These are phyloP conservation scores for Catocala sponsa DNA, from an alignment of 2,888 invertebrate species.

Conservation along the genomic window DNA sequence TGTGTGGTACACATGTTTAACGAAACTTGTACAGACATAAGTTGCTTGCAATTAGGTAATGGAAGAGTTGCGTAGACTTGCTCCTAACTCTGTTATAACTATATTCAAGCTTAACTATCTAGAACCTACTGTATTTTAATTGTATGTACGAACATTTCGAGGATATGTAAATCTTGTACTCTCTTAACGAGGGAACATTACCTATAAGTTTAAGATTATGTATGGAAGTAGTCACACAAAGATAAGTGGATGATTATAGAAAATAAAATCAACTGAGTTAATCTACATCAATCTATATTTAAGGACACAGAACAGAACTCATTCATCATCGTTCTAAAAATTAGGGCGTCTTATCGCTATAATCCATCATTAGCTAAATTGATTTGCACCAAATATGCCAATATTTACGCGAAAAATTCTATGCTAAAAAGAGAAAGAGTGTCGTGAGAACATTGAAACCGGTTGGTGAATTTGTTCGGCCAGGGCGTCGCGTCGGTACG, in stretches of 20 bases:
- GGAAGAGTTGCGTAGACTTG: conserved; percentile 49
- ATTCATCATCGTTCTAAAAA: conserved; percentile 35
- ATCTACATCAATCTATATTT: conserved; percentile 29
- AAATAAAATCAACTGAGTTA: background rate
- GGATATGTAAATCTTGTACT: conserved; percentile 13
- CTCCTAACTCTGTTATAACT: conserved; percentile 55
- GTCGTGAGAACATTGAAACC: conserved; percentile 29
- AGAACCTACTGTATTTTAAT: conserved; percentile 8
- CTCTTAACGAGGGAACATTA: conserved; percentile 9
- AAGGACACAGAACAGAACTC: conserved; percentile 27
- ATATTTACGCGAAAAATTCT: conserved; percentile 14
- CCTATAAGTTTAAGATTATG: conserved; percentile 3
- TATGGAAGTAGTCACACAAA: background rate
- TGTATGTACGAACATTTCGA: conserved; percentile 5
- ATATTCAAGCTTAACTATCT: conserved; percentile 27
- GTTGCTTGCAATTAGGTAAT: conserved; percentile 69
- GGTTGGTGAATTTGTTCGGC: conserved; percentile 48
- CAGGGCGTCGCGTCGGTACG: conserved; percentile 52
- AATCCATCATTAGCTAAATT: conserved; percentile 24
- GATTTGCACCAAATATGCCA: conserved; percentile 17
- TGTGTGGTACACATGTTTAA: conserved; percentile 29
- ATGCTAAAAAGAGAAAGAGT: conserved; percentile 23
- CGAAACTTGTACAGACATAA: conserved; percentile 58
- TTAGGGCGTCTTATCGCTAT: conserved; percentile 16
- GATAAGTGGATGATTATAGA: background rate